Conservation (phyloP, 2,797 vertebrate species). For the Erpetoichthys calabaricus region DNA sequence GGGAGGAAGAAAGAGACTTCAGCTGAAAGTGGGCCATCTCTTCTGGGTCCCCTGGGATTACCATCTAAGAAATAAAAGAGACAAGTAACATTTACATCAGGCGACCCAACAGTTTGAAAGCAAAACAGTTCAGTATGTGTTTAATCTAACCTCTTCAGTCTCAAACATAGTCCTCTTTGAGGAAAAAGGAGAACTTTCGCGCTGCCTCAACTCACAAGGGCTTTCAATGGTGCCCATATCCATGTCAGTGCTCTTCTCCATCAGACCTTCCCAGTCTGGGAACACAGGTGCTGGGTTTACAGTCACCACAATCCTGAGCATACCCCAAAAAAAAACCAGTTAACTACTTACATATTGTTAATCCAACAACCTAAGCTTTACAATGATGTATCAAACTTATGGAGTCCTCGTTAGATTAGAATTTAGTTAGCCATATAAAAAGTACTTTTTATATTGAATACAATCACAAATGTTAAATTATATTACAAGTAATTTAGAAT, state of each 20-base stretch:
- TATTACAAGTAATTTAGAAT: too few species aligned
- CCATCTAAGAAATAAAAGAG: conserved; percentile 53
- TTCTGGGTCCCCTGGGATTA: conserved; percentile 76
- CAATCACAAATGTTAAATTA: too few species aligned
- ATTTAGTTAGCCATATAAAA: too few species aligned
- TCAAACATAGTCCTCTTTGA: conserved; percentile 90
- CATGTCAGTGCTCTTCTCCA: conserved; percentile 34
- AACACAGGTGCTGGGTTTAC: conserved; percentile 34
- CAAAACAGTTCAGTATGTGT: background rate
- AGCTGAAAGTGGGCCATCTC: conserved; percentile 78
- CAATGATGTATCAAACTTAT: too few species aligned
- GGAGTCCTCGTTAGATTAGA: too few species aligned
- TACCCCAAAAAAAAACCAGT: background rate
- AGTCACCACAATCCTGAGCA: conserved; percentile 57
- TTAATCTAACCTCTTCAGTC: conserved; percentile 67
- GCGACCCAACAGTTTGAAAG: background rate
- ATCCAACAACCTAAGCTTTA: background rate
- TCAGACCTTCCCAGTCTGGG: conserved; percentile 28
- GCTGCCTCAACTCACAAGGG: conserved; percentile 68
- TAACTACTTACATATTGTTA: background rate
- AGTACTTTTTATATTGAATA: too few species aligned
- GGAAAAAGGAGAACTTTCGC: conserved; percentile 75
- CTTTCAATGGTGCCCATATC: conserved; percentile 68
- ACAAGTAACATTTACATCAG: background rate
- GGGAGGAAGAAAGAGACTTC: conserved; percentile 63